Base-by-base conservation (phyloP, 2,888 invertebrate species). In the Beris chalybata region DNA sequence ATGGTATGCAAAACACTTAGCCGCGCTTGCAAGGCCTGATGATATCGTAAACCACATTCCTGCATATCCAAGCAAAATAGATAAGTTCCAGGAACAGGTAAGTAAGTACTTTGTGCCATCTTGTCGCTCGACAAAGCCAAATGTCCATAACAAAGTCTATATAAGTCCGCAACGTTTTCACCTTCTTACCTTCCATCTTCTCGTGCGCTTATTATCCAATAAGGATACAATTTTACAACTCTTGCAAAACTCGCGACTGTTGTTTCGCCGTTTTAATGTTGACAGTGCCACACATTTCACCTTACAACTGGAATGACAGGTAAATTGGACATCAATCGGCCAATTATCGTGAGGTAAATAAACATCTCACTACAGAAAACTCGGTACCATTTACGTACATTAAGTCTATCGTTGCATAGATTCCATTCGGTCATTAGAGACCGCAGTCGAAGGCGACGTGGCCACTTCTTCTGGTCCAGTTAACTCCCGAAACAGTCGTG, bases 311-410 rank as follows among this genome's bases (percentile, higher is more conserved):
- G 50, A 61, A 38, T 61, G 61, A 61, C 61, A 52, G 61, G 52
- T 61, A 61, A 61, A 61, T 61, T 61, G 61, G 61, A 61, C 61
- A 61, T 61, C 61, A 61, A 61, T 61, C 61, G 61, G 52, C 61
- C 61, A 61, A 61, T 61, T 61, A 61, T 50, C 61, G 38, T 52
- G 52, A 50, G 61, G 61, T 43, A 52, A 61, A 61, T 61, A 61
- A 61, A 61, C 61, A 61, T 47, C 47, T 52, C 45, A 22, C 30
- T 61, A 15, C 52, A 50, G 32, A 12, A 31, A 32, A 52, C 13
- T 48, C 22, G 32, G 52, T 50, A 15, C 59, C 59, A 48, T 47
- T 59, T 61, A 43, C 38, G 32, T 50, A 43, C 22, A 15, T 43
- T 48, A 32, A 31, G 50, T 59, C 22, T 22, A 59, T 50, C 29